phyloP scores from a whole-genome alignment of 2,888 invertebrate species.

The Orthosia cruda region DNA sequence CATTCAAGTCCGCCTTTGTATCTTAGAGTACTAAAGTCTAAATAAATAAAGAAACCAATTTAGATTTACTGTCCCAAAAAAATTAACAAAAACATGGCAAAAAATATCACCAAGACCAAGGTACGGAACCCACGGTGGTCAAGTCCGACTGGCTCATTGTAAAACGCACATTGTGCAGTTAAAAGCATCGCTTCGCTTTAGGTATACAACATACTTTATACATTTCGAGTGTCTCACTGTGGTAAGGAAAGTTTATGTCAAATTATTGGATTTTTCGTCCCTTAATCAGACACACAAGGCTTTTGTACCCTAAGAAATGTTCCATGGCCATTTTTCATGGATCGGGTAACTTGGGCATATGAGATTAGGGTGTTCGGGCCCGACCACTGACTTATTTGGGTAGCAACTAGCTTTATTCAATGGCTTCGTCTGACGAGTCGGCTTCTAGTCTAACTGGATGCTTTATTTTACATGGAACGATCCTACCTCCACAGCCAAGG shows the following conservation, averaged over 20 bases:
- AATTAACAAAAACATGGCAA: too few relatives aligned
- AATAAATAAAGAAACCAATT: too few relatives aligned
- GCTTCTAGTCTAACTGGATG: too few relatives aligned
- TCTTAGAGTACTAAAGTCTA: too few relatives aligned
- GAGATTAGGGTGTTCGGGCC: constrained; percentile 47
- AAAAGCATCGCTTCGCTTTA: constrained; percentile 23
- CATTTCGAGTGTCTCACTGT: constrained; percentile 67
- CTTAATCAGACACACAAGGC: constrained; percentile 77
- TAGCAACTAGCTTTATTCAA: neutral
- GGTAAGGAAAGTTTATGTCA: constrained; percentile 77
- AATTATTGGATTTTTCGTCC: constrained; percentile 81
- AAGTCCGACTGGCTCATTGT: neutral
- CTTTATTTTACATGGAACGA: too few relatives aligned
- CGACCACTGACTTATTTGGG: constrained; percentile 40
- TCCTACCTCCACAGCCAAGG: too few relatives aligned
- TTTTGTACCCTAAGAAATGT: constrained; percentile 70
- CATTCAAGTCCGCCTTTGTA: too few relatives aligned
- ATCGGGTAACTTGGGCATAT: constrained; percentile 47
- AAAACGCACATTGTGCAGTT: neutral
- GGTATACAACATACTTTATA: constrained; percentile 31
- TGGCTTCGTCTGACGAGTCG: neutral
- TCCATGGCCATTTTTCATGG: constrained; percentile 70
- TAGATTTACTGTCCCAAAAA: too few relatives aligned
- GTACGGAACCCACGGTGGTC: too few relatives aligned
- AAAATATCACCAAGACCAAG: too few relatives aligned